Percentiles rank a stretch among this genome's conserved stretches.
Evolutionary conservation across 2,888 invertebrate species (phyloP).

Genomic region (Steinernema carpocapsae): DNA sequence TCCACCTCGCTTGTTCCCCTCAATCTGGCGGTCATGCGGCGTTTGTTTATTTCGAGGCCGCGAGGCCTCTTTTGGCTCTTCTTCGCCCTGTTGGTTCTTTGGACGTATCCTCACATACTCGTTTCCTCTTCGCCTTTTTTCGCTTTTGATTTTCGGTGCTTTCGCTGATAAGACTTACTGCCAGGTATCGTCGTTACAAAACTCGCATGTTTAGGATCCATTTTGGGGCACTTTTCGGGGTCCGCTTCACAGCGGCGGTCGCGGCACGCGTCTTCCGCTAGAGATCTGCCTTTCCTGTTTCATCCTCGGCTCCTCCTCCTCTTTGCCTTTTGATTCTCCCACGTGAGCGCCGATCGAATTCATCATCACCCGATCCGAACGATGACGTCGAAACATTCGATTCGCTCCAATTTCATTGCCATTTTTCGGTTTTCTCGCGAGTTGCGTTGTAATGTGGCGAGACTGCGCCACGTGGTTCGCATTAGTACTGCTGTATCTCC

Average conservation of each 20-base stretch:
- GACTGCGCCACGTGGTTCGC: slow-evolving; percentile 15
- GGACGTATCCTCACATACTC: neutral
- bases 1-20: neutral
- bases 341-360: neutral
- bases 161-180: too few relatives aligned
- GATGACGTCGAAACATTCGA: neutral
- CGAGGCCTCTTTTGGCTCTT: neutral
- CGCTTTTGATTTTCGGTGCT: too few relatives aligned
- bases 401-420: neutral
- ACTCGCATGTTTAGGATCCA: too few relatives aligned
- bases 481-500: too few relatives aligned
- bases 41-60: neutral
- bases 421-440: neutral
- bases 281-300: neutral
- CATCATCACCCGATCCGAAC: neutral
- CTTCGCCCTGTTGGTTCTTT: neutral
- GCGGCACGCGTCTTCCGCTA: neutral
- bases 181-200: too few relatives aligned
- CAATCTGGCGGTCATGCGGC: neutral
- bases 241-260: too few relatives aligned
- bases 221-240: too few relatives aligned
- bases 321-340: too few relatives aligned
- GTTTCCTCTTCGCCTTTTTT: too few relatives aligned
- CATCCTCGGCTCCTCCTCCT: neutral
- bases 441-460: slow-evolving; percentile 14